phyloP scores from a whole-genome alignment of 2,113 vertebrate species.

The Cnemophilus loriae region DNA sequence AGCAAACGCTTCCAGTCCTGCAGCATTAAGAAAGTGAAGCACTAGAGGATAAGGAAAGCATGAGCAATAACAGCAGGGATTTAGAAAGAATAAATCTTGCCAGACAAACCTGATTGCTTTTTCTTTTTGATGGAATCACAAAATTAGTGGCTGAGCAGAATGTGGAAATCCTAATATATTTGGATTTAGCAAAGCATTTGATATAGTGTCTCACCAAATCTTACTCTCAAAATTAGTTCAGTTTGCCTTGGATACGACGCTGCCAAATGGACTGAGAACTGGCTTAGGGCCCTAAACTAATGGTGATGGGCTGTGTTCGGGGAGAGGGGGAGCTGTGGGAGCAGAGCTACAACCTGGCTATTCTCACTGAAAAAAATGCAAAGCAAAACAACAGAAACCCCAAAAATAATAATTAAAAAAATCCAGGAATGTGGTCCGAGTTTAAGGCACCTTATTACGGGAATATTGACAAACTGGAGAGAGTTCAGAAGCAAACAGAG shows the following conservation, averaged over 20 bases:
- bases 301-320: not conserved
- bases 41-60: slow-evolving; percentile 59
- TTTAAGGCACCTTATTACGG: not conserved
- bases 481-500: not conserved
- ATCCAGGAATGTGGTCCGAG: not conserved
- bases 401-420: not conserved
- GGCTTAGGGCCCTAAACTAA: slow-evolving; percentile 16
- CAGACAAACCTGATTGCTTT: slow-evolving; percentile 67
- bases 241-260: slow-evolving; percentile 43
- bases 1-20: slow-evolving; percentile 48
- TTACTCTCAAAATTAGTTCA: slow-evolving; percentile 57
- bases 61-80: slow-evolving; percentile 62
- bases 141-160: slow-evolving; percentile 61
- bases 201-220: slow-evolving; percentile 53
- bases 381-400: not conserved
- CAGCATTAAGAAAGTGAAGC: slow-evolving; percentile 54
- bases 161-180: slow-evolving; percentile 64
- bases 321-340: not conserved
- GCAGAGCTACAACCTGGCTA: not conserved
- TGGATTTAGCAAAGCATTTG: slow-evolving; percentile 61
- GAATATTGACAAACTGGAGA: not conserved
- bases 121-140: slow-evolving; percentile 60
- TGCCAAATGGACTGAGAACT: slow-evolving; percentile 48
- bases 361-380: not conserved
- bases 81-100: slow-evolving; percentile 63